Evolutionary conservation across 23 tunicate genomes (phyloP).

Genomic region (Diplosoma virens): DNA sequence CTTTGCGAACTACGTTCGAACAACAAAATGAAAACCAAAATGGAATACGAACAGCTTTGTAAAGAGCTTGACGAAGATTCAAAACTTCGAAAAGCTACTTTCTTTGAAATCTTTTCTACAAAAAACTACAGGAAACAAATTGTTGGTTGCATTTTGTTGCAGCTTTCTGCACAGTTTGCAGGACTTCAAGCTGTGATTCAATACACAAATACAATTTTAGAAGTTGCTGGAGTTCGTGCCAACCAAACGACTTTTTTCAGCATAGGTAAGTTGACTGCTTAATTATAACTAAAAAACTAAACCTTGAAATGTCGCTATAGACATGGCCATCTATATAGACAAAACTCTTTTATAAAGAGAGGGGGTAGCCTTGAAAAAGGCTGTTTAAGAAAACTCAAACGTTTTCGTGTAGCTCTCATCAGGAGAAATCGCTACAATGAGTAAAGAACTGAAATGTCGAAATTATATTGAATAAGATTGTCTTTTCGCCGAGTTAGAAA

Average conservation of each 20-base stretch:
- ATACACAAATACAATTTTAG: conserved; percentile 37
- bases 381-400: too few relatives aligned
- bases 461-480: too few relatives aligned
- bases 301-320: too few relatives aligned
- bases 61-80: conserved; percentile 11
- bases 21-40: neutral
- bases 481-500: too few relatives aligned
- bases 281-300: too few relatives aligned
- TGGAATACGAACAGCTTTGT: conserved; percentile 11
- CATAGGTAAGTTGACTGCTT: conserved; percentile 34
- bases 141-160: conserved; percentile 13
- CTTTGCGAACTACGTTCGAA: conserved; percentile 14
- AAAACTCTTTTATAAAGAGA: too few relatives aligned
- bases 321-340: too few relatives aligned
- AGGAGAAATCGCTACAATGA: too few relatives aligned
- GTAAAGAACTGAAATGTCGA: too few relatives aligned
- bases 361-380: too few relatives aligned
- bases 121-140: conserved; percentile 24
- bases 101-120: neutral
- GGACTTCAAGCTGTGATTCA: conserved; percentile 26
- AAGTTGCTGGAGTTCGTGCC: conserved; percentile 12
- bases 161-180: neutral
- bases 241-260: conserved; percentile 17
- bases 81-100: neutral
- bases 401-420: too few relatives aligned